Conservation (phyloP, 2,888 invertebrate species). For the Aphodius granarius region DNA sequence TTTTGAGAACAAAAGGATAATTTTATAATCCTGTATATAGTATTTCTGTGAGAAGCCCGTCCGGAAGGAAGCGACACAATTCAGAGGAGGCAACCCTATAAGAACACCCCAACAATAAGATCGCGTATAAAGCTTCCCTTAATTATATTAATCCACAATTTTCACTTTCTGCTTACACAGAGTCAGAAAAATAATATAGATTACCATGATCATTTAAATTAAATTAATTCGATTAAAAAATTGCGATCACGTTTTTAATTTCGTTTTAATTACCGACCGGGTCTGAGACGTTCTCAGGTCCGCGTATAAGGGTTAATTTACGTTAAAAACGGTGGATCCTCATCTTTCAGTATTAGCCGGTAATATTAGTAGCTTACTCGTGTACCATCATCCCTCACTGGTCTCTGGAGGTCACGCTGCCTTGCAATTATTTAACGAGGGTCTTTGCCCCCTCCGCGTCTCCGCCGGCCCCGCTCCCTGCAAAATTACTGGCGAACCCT, state of each 20-base stretch:
- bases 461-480: neutral
- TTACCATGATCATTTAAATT: neutral
- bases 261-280: constrained; percentile 5
- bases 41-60: neutral
- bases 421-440: constrained; percentile 49
- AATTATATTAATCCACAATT: neutral
- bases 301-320: constrained; percentile 5
- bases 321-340: constrained; percentile 19
- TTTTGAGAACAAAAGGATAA: constrained; percentile 26
- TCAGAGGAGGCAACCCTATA: neutral
- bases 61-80: neutral
- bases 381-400: constrained; percentile 47
- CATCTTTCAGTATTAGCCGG: constrained; percentile 33
- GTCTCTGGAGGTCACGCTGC: constrained; percentile 52
- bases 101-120: neutral
- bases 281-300: neutral
- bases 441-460: constrained; percentile 27
- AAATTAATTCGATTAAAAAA: constrained; percentile 9
- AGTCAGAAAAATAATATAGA: no score
- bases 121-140: neutral
- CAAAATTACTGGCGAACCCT: neutral
- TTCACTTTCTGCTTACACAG: neutral
- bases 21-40: constrained; percentile 31
- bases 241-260: constrained; percentile 13
- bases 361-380: constrained; percentile 41